Conservation (phyloP, 2,888 invertebrate species). For the Bellardia pandia region DNA sequence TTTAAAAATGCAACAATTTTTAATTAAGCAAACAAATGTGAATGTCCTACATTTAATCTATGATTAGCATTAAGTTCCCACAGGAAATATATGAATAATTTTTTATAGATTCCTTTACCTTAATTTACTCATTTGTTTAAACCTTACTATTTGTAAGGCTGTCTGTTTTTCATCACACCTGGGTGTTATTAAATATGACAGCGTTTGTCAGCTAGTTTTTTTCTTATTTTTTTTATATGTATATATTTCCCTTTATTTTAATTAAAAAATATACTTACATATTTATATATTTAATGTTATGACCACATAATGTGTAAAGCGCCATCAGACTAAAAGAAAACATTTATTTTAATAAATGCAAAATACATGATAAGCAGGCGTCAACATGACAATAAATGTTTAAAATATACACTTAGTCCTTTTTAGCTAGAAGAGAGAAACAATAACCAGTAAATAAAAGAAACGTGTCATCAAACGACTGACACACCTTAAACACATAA, state of each 20-base stretch:
- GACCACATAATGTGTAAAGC: constrained; percentile 42
- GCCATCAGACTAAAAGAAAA: constrained; percentile 43
- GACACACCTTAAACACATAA: constrained; percentile 63
- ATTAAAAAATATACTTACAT: constrained; percentile 53
- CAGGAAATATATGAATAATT: constrained; percentile 12
- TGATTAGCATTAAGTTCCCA: not conserved
- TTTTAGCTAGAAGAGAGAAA: constrained; percentile 3
- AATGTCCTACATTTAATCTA: constrained; percentile 19
- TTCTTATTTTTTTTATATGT: not conserved
- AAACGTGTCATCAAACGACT: constrained; percentile 54
- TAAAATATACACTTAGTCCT: constrained; percentile 32
- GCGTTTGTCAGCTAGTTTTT: constrained; percentile 25
- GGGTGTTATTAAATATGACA: constrained; percentile 50
- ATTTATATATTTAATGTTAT: constrained; percentile 10
- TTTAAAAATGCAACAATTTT: not conserved
- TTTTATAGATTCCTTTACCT: constrained; percentile 40
- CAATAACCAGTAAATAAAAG: constrained; percentile 20
- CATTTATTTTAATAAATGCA: constrained; percentile 67
- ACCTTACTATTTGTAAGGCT: constrained; percentile 34
- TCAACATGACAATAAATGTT: constrained; percentile 71
- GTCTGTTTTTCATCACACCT: constrained; percentile 27
- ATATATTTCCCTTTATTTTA: constrained; percentile 45
- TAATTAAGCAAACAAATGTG: constrained; percentile 2
- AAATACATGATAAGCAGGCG: constrained; percentile 70
- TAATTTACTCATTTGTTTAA: constrained; percentile 45